Evolutionary conservation across 2,797 vertebrate genomes (phyloP).

Genomic region (Cryptoblepharus egeriae): DNA sequence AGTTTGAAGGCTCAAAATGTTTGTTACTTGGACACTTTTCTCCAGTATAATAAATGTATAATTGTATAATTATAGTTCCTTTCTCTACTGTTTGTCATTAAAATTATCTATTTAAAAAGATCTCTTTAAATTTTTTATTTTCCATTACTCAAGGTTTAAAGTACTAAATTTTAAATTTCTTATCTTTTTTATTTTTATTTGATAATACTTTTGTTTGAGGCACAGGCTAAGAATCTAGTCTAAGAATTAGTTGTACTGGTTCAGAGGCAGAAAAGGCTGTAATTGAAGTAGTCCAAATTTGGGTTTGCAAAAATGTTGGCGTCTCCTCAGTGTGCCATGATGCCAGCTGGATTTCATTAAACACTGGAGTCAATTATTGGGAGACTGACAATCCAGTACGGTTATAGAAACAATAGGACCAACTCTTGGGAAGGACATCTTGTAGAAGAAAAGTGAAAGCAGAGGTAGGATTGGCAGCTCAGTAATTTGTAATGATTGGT

Average conservation of each 20-base stretch:
- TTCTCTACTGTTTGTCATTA: constrained; percentile 52
- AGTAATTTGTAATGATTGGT: constrained; percentile 20
- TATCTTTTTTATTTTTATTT: constrained; percentile 62
- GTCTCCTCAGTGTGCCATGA: constrained; percentile 82
- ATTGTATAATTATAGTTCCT: constrained; percentile 50
- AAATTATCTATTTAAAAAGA: constrained; percentile 62
- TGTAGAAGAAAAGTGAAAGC: constrained; percentile 24
- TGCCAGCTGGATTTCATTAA: constrained; percentile 99
- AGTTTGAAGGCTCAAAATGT: not conserved
- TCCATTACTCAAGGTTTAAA: constrained; percentile 60
- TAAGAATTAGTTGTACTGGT: constrained; percentile 53
- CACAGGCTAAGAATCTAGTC: constrained; percentile 52
- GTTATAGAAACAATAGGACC: constrained; percentile 79
- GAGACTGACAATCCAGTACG: constrained; percentile 83
- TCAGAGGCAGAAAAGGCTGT: constrained; percentile 54
- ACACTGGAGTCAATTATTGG: constrained; percentile 94
- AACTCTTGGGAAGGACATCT: constrained; percentile 64
- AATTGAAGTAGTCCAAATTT: constrained; percentile 61
- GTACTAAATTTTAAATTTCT: too few relatives aligned
- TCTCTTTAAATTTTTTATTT: constrained; percentile 62
- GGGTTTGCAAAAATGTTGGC: constrained; percentile 79
- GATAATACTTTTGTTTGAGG: constrained; percentile 60
- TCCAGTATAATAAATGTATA: constrained; percentile 45
- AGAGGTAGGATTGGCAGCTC: constrained; percentile 5
- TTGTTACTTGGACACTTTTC: constrained; percentile 56